These are phyloP conservation scores for Artemisiospiza belli DNA, from an alignment of 2,113 vertebrate genomes.

Conservation along the genomic window DNA sequence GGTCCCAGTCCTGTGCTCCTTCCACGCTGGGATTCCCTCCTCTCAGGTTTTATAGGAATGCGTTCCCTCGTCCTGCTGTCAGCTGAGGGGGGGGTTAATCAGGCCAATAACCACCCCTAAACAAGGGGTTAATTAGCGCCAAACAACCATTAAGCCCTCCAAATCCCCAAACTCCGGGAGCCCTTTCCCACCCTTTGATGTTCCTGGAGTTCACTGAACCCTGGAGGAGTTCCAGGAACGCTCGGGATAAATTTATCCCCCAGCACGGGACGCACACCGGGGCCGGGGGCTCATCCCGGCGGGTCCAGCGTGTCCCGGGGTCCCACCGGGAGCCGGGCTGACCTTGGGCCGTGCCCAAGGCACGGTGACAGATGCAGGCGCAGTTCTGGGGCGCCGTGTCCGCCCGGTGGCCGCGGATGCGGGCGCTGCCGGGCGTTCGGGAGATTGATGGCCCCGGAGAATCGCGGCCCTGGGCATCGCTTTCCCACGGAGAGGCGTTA, in stretches of 20 bases:
- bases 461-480: slow-evolving; percentile 58
- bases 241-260: background rate
- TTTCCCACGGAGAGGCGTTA: slow-evolving; percentile 70
- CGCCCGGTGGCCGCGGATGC: slow-evolving; percentile 65
- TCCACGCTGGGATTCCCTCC: background rate
- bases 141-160: background rate
- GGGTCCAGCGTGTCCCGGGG: rapidly evolving
- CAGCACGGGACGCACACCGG: background rate
- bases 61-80: background rate
- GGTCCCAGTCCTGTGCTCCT: background rate
- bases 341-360: background rate
- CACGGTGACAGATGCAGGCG: slow-evolving; percentile 76
- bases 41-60: background rate
- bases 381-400: slow-evolving; percentile 79
- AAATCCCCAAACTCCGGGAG: background rate
- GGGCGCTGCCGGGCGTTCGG: slow-evolving; percentile 76
- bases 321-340: background rate
- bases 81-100: background rate
- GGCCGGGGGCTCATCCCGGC: background rate
- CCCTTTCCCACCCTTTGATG: slow-evolving; percentile 33
- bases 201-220: background rate
- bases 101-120: background rate
- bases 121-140: background rate
- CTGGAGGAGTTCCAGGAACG: background rate
- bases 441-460: slow-evolving; percentile 72